Evolutionary conservation across 2,797 vertebrate genomes (phyloP).

Genomic region (Gila robusta): DNA sequence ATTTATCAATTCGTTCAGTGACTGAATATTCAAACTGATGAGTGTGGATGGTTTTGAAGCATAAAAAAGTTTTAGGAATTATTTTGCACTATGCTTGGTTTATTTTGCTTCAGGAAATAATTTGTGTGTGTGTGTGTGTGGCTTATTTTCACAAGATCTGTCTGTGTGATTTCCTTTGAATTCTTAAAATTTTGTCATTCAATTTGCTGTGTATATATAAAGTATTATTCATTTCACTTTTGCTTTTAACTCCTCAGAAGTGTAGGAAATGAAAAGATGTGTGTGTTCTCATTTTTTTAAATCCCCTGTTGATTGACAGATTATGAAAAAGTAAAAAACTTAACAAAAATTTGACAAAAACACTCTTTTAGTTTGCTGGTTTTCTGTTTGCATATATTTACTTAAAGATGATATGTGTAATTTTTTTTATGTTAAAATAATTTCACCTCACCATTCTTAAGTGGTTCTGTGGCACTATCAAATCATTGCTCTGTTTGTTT

Average conservation of each 20-base stretch:
- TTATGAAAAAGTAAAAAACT: background rate
- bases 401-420: background rate
- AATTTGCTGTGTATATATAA: background rate
- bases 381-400: constrained; percentile 20
- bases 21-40: constrained; percentile 67
- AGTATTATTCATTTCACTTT: background rate
- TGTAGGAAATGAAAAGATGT: background rate
- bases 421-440: background rate
- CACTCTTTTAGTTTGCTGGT: constrained; percentile 2
- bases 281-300: background rate
- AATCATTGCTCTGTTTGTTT: constrained; percentile 17
- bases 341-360: background rate
- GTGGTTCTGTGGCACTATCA: background rate
- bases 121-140: constrained; percentile 56
- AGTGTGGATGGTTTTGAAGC: constrained; percentile 64
- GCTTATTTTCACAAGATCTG: constrained; percentile 43
- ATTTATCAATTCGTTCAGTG: constrained; percentile 72
- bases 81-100: constrained; percentile 62
- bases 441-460: background rate
- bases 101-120: constrained; percentile 72
- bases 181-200: background rate
- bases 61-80: constrained; percentile 70
- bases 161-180: constrained; percentile 41
- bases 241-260: background rate
- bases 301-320: background rate